Conservation (phyloP, 2,113 vertebrate genomes). For the Plecotus auritus region DNA sequence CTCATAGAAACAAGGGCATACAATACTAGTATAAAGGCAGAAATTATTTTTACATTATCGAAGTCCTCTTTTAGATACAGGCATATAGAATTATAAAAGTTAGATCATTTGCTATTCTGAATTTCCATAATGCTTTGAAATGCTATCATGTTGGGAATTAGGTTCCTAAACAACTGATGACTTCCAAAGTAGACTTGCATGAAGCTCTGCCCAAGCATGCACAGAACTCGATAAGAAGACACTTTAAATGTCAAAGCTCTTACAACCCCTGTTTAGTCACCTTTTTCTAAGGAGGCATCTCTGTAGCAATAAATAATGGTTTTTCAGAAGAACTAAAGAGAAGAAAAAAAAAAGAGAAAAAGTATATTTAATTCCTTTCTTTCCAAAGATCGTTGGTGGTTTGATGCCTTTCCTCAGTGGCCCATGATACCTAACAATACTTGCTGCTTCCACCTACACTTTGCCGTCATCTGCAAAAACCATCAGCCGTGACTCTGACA, state of each 20-base stretch:
- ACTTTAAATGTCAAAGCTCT: conserved; percentile 80
- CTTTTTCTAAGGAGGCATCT: conserved; percentile 86
- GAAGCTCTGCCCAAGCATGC: conserved; percentile 84
- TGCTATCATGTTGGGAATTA: conserved; percentile 86
- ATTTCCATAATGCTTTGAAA: conserved; percentile 89
- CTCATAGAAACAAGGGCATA: not conserved
- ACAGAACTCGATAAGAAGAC: conserved; percentile 78
- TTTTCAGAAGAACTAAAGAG: conserved; percentile 84
- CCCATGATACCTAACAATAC: conserved; percentile 64
- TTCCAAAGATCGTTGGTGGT: conserved; percentile 81
- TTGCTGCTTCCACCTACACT: not conserved
- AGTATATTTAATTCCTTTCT: conserved; percentile 86
- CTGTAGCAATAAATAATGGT: conserved; percentile 90
- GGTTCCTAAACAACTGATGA: conserved; percentile 85
- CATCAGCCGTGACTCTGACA: not conserved
- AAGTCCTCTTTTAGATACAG: not conserved
- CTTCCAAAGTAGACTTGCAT: conserved; percentile 77
- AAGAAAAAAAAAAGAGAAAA: conserved; percentile 80
- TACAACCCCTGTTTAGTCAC: conserved; percentile 82
- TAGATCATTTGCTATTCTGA: conserved; percentile 91
- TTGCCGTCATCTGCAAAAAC: not conserved
- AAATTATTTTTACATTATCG: not conserved
- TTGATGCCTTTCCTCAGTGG: conserved; percentile 27
- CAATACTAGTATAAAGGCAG: not conserved
- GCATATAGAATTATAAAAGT: conserved; percentile 75